phyloP scores from a whole-genome alignment of 2,888 invertebrate genomes.

The Aromia moschata region DNA sequence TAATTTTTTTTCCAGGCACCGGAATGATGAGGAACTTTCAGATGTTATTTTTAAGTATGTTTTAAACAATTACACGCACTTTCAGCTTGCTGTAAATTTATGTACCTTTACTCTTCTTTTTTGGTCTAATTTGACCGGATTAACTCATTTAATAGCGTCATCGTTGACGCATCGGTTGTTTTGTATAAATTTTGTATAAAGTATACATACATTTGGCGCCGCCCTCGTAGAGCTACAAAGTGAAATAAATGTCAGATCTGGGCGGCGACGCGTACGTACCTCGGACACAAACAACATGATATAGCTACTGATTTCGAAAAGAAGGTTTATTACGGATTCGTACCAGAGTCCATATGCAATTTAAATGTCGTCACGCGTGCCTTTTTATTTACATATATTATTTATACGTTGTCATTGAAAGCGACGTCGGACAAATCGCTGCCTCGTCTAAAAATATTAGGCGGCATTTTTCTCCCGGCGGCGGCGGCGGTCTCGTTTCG shows the following conservation, averaged over 20 bases:
- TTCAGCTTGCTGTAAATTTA: no score
- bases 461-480: constrained; percentile 16
- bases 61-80: no score
- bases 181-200: no score
- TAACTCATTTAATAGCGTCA: no score
- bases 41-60: no score
- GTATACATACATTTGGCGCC: neutral
- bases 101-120: no score
- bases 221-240: neutral
- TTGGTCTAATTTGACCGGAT: no score
- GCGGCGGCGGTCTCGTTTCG: neutral
- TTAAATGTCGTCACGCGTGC: constrained; percentile 23
- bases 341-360: constrained; percentile 11
- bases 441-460: constrained; percentile 35
- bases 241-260: neutral
- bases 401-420: constrained; percentile 47
- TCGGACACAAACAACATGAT: neutral
- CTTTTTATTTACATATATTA: constrained; percentile 27
- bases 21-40: no score
- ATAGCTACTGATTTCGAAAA: constrained; percentile 3
- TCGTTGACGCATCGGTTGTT: no score
- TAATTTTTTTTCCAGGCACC: no score
- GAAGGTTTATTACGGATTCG: constrained; percentile 12
- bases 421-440: constrained; percentile 46
- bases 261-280: neutral